Evolutionary conservation across 2,113 vertebrate genomes (phyloP), one percentile per base, ranked within the genome.

Genomic region (Phalacrocorax brasilianus): DNA sequence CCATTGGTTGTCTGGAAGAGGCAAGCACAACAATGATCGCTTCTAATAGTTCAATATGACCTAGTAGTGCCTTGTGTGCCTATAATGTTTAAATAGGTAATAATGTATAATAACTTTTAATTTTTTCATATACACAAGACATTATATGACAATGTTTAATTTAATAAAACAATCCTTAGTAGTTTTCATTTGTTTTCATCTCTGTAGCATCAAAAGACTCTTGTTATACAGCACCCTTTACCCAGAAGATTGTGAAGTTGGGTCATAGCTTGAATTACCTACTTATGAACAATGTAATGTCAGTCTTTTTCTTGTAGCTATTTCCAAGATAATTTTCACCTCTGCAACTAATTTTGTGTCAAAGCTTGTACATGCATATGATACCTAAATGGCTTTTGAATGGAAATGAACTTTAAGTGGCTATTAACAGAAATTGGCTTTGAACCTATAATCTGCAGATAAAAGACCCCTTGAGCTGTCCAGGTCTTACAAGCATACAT

Each of bases 381-480:
- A 38, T 15, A 22, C 61, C 85, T 79, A 68, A 90, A 90, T 78
- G 74, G 61, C 71, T 95, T 56, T 50, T 83, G 71, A 61, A 90
- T 90, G 68, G 88, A 93, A 95, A 96, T 91, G 55, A 97, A 65
- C 66, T 75, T 63, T 81, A 82, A 97, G 71, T 82, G 81, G 78
- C 82, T 90, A 68, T 93, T 88, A 94, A 89, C 70, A 79, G 62
- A 82, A 89, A 82, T 75, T 93, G 88, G 14, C 85, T 96, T 79
- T 92, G 82, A 93, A 94, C 67, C 72, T 91, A 14, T 59, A 76
- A 87, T 65, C 63, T 40, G 38, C 20, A 83, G 82, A 82, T 79
- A 56, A 88, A 16, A 66, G 82, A 88, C 74, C 62, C 67, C 45
- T 47, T 52, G 58, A 88, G 82, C 85, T 76, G 67, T 27, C 58